Evolutionary conservation across 1,140 invertebrate genomes (phyloP).

Genomic region (Oryctes rhinoceros): DNA sequence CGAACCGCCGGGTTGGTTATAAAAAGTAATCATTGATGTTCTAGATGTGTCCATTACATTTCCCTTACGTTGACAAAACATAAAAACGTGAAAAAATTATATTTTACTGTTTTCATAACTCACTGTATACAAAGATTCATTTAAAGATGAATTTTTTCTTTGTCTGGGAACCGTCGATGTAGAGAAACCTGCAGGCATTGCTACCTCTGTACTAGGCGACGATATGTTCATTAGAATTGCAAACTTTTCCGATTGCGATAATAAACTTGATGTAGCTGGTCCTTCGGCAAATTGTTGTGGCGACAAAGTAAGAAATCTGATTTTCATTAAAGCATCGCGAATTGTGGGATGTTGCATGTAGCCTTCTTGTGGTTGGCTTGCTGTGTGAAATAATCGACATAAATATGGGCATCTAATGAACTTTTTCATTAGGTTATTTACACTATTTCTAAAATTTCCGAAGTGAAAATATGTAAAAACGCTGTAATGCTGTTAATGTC

Average conservation of each 20-base stretch:
- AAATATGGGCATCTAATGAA: neutral
- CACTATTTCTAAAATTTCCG: no score
- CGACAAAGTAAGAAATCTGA: constrained; percentile 78
- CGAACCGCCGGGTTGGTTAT: constrained; percentile 38
- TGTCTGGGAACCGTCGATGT: constrained; percentile 56
- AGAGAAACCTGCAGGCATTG: constrained; percentile 76
- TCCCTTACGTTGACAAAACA: constrained; percentile 35
- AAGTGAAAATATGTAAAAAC: no score
- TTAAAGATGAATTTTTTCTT: constrained; percentile 38
- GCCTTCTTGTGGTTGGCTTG: constrained; percentile 36
- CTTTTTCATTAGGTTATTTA: no score
- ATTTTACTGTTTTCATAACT: neutral
- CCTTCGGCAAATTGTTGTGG: constrained; percentile 83
- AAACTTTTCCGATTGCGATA: constrained; percentile 80
- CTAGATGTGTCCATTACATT: constrained; percentile 53
- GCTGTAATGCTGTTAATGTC: no score
- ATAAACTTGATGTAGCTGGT: constrained; percentile 73
- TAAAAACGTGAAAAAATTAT: neutral
- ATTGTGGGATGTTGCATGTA: constrained; percentile 53
- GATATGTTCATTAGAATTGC: constrained; percentile 84
- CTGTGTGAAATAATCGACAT: constrained; percentile 3
- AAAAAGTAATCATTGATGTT: constrained; percentile 55
- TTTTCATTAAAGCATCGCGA: constrained; percentile 68
- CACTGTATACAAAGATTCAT: constrained; percentile 35
- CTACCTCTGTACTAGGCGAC: constrained; percentile 68